phyloP scores from a whole-genome alignment of 1,140 invertebrate species.

The Neocloeon triangulifer region DNA sequence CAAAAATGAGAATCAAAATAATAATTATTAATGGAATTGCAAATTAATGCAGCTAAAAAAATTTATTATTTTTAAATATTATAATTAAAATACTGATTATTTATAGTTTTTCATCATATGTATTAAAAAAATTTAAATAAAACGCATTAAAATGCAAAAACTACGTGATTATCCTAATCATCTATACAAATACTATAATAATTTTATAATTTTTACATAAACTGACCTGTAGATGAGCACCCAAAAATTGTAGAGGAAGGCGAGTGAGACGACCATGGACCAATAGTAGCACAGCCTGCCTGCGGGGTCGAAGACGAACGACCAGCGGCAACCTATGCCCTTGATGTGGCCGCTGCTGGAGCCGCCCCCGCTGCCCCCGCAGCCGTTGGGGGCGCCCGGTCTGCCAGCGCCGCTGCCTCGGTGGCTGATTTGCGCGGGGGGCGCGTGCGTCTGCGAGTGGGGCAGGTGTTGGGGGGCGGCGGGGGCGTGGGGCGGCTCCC shows the following conservation, averaged over 20 bases:
- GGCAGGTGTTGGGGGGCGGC: slow-evolving; percentile 27
- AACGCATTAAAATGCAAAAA: too few species aligned
- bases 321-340: slow-evolving; percentile 43
- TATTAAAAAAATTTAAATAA: too few species aligned
- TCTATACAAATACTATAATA: too few species aligned
- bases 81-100: too few species aligned
- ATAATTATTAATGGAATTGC: too few species aligned
- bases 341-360: slow-evolving; percentile 17
- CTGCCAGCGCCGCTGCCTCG: slow-evolving; percentile 43
- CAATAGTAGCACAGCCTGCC: slow-evolving; percentile 84
- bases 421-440: slow-evolving; percentile 9
- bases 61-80: too few species aligned
- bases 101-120: too few species aligned
- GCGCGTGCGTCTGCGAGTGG: slow-evolving; percentile 18
- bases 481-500: slow-evolving; percentile 21
- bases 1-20: too few species aligned
- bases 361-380: slow-evolving; percentile 20
- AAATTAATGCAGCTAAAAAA: too few species aligned
- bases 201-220: too few species aligned
- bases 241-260: slow-evolving; percentile 98
- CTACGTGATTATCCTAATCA: too few species aligned
- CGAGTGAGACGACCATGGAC: slow-evolving; percentile 92
- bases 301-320: slow-evolving; percentile 80
- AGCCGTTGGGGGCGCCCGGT: slow-evolving; percentile 21
- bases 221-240: slow-evolving; percentile 96